phyloP scores from a whole-genome alignment of 2,888 invertebrate species.

The Baccha elongata region DNA sequence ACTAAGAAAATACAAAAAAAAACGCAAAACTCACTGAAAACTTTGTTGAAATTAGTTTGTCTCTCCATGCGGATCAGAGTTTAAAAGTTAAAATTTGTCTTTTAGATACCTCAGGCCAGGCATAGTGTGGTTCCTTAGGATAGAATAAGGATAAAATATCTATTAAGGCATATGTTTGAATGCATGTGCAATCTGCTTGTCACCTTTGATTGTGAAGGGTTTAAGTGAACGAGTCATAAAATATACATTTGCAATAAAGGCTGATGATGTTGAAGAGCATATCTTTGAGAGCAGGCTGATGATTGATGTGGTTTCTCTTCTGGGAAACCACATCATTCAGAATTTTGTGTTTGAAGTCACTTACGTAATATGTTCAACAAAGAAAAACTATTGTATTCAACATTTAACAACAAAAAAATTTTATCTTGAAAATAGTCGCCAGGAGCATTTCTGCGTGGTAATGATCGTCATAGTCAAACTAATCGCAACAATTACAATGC shows the following conservation, averaged over 20 bases:
- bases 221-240: constrained; percentile 9
- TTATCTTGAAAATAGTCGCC: too few species aligned
- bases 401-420: too few species aligned
- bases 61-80: constrained; percentile 48
- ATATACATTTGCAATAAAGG: constrained; percentile 9
- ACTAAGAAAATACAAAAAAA: too few species aligned
- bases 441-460: too few species aligned
- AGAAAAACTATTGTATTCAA: too few species aligned
- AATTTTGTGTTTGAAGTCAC: too few species aligned
- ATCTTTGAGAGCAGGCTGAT: constrained; percentile 2
- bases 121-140: constrained; percentile 4
- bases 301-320: constrained; percentile 19
- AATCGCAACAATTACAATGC: too few species aligned
- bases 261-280: not conserved
- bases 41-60: constrained; percentile 56
- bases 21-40: too few species aligned
- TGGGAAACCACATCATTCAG: too few species aligned
- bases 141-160: constrained; percentile 1
- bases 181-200: not conserved
- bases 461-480: too few species aligned
- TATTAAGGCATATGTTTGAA: not conserved
- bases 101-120: constrained; percentile 6
- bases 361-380: too few species aligned
- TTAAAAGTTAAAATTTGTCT: constrained; percentile 43
- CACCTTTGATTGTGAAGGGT: not conserved